These are phyloP conservation scores for Pygoscelis adeliae DNA, from an alignment of 2,113 vertebrate species.

Conservation along the genomic window DNA sequence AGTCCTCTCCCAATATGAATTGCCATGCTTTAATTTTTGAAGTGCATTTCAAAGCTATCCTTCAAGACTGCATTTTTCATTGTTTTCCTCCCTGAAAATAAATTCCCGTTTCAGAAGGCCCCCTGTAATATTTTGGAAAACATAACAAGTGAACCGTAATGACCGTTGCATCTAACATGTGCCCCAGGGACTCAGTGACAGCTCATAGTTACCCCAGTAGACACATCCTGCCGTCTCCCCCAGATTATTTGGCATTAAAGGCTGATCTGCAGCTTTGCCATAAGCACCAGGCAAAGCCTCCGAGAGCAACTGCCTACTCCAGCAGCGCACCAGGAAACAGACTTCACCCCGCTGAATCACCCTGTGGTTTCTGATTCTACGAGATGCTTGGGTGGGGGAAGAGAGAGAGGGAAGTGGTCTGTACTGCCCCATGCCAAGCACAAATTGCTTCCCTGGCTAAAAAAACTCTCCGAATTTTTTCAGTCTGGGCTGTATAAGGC, in stretches of 20 bases:
- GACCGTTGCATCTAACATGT: too few relatives aligned
- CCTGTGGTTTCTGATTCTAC: neutral
- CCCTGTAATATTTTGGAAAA: neutral
- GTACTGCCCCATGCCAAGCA: neutral
- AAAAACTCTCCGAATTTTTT: neutral
- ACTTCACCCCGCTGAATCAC: neutral
- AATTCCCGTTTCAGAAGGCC: neutral
- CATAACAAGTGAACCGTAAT: neutral
- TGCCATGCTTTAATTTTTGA: neutral
- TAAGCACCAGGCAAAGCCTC: neutral
- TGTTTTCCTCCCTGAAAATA: conserved; percentile 6
- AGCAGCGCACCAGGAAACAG: neutral
- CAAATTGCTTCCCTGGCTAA: conserved; percentile 23
- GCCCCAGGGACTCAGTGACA: neutral
- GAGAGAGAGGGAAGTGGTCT: conserved; percentile 5
- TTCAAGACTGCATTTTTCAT: neutral
- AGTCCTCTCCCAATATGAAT: neutral
- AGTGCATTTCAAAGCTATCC: conserved; percentile 9
- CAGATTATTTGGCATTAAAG: neutral
- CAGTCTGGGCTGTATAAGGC: neutral
- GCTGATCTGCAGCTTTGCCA: neutral
- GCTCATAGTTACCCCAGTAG: neutral
- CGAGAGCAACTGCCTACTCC: neutral
- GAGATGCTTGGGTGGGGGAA: neutral
- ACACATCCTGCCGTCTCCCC: neutral